Conservation (phyloP, 1,140 invertebrate species). For the Stegodyphus dumicola region DNA sequence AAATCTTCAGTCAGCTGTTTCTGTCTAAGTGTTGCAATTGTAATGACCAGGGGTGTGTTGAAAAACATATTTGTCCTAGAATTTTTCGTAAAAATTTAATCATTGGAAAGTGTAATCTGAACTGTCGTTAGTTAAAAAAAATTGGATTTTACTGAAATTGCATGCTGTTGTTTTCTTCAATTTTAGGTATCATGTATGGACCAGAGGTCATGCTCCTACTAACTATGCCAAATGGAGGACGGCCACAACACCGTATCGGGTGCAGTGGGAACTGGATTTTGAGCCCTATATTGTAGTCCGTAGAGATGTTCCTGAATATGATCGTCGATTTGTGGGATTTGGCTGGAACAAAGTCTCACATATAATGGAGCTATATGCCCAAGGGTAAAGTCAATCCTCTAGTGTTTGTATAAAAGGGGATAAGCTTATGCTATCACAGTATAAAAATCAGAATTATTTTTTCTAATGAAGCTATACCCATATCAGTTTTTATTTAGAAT, state of each 20-base stretch:
- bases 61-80: no score
- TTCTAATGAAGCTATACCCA: neutral
- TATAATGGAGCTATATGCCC: slow-evolving; percentile 87
- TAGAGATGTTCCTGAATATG: slow-evolving; percentile 82
- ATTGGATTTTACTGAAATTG: no score
- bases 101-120: no score
- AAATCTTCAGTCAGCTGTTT: no score
- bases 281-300: slow-evolving; percentile 91
- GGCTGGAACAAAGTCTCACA: slow-evolving; percentile 97
- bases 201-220: slow-evolving; percentile 86
- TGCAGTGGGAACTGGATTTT: slow-evolving; percentile 90
- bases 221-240: slow-evolving; percentile 87
- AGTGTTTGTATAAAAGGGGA: neutral
- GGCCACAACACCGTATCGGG: slow-evolving; percentile 84
- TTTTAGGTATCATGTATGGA: slow-evolving; percentile 74
- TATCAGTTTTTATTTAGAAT: neutral
- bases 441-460: neutral
- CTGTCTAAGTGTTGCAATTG: no score
- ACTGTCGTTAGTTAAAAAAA: no score
- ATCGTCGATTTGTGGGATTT: slow-evolving; percentile 91
- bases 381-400: slow-evolving; percentile 70
- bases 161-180: no score
- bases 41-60: no score
- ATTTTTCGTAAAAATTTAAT: no score
- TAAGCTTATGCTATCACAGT: neutral